Evolutionary conservation across 2,797 vertebrate genomes (phyloP), one percentile per base, ranked within the genome.

Genomic region (Manis javanica): DNA sequence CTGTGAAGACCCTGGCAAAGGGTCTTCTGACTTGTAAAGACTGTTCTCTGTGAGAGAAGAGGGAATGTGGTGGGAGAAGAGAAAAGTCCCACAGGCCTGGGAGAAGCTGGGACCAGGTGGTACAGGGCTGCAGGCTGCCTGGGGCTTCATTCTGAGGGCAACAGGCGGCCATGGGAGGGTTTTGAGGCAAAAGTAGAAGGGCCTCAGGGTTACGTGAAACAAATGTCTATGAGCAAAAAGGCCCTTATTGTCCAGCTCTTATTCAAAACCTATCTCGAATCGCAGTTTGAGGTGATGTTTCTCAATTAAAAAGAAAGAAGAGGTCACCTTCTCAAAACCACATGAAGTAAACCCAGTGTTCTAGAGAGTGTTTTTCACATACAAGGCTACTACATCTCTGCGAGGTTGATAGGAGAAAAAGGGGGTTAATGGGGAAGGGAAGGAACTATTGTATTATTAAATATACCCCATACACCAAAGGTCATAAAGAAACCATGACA

Each of bases 221-320:
- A 69, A 90, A 55, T 37, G 26, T 63, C 85, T 83, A 55, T 46
- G 68, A 85, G 90, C 8, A 29, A 92, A 83, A 87, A 93, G 26
- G 16, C 12, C 42, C 31, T 11, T 24, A 66, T 18, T 66, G 29
- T 37, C 51, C 92, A 96, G 63, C 21, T 95, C 15, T 79, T 83
- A 64, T 88, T 69, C 46, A 66, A 93, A 89, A 72, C 19, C 34
- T 75, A 23, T 72, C 53, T 85, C 23, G 1, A 91, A 81, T 94
- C n/a, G 34, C 64, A 96, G 71, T 89, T 69, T 59, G 63, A 72
- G 57, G 61, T 26, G 0, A 57, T 31, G 3, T 63, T 90, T 87
- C 94, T 74, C 39, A 92, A 55, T 79, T 61, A 66, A 66, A 93
- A 86, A 95, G 19, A 92, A 87, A 72, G 37, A 72, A 92, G 34